phyloP scores from a whole-genome alignment of 2,113 vertebrate genomes.

The Stomatorhinus ivindoensis region DNA sequence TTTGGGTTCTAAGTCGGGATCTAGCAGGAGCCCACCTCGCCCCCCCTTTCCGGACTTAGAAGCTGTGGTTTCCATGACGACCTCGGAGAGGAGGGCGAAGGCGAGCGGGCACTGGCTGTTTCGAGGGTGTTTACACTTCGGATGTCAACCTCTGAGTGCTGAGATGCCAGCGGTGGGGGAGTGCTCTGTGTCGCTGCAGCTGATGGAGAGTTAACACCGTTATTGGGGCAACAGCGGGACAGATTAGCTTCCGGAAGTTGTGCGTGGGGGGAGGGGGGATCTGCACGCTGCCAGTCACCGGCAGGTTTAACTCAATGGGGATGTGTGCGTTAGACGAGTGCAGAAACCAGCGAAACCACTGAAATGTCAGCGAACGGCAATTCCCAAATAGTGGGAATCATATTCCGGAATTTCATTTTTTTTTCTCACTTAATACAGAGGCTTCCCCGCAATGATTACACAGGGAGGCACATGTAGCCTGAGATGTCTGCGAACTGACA shows the following conservation, averaged over 20 bases:
- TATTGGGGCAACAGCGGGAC: not conserved
- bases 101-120: not conserved
- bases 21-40: not conserved
- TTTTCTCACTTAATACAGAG: not conserved
- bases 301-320: not conserved
- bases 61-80: slow-evolving; percentile 3
- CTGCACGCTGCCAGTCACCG: not conserved
- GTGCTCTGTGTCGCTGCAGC: not conserved
- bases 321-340: not conserved
- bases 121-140: not conserved
- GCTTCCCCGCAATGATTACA: not conserved
- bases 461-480: not conserved
- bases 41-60: not conserved
- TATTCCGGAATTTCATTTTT: not conserved
- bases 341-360: not conserved
- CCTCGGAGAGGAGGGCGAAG: not conserved
- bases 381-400: not conserved
- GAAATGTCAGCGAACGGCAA: not conserved
- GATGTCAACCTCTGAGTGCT: not conserved
- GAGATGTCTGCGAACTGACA: not conserved
- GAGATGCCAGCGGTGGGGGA: not conserved
- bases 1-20: not conserved
- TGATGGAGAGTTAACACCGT: not conserved
- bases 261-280: not conserved
- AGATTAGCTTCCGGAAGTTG: not conserved